Base-by-base conservation (phyloP, 1,140 invertebrate species). In the Temnothorax curvispinosus region DNA sequence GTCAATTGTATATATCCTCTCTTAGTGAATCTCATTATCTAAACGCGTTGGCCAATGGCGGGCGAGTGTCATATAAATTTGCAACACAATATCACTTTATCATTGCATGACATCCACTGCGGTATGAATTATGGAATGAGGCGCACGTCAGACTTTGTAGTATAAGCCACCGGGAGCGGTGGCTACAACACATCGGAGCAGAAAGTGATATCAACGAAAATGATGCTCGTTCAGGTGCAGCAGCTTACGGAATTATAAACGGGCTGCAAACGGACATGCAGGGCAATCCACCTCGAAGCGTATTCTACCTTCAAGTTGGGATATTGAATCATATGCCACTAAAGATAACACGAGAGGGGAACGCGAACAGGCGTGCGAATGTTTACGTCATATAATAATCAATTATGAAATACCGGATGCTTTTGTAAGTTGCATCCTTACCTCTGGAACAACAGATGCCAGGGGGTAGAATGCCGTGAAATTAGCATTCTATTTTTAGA, bases 41-140 rank as follows among this genome's bases (percentile, higher is more conserved):
- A 86, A 90, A 86, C 89, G 75, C 88, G 85, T 90, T 52, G 81
- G 69, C 72, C 74, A 86, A 38, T 75, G 69, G 77, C 86, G 32
- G 64, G 50, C 65, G 60, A 75, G 81, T 77, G 82, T 91, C 87
- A 86, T 90, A 91, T 91, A 91, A 91, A 91, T 91, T 91, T 91
- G 77, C 89, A 90, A 90, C 89, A 90, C 89, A 90, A 91, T 91
- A 90, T 91, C 89, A 87, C 89, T 91, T 90, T 88, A 90, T 91
- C 89, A 90, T 90, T 82, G 87, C 71, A 65, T 60, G 89, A 90
- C 89, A 71, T 77, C 60, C 86, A 41, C 72, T 47, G 47, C 64
- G 71, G 32, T 76, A 64, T 90, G 89, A 90, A 90, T 90, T 90
- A 90, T 90, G 76, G 86, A 80, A 71, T 38, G 77, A 72, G 64